These are phyloP conservation scores for Phallusia fumigata DNA, from an alignment of 23 tunicate species.

Conservation along the genomic window DNA sequence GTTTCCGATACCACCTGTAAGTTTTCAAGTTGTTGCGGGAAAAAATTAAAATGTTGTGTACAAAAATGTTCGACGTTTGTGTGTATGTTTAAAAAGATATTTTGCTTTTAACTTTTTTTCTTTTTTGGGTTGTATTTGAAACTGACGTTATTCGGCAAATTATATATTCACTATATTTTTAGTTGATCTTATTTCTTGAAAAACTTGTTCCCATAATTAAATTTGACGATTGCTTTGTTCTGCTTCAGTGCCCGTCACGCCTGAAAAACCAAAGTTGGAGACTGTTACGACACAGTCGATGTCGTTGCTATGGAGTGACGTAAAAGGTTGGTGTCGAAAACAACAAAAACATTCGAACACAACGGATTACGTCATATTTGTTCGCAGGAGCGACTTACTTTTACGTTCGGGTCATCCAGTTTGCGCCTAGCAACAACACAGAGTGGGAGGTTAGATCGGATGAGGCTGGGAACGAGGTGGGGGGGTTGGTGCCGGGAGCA, in stretches of 20 bases:
- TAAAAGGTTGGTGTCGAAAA: conserved; percentile 40
- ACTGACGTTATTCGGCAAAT: no score
- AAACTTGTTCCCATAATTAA: no score
- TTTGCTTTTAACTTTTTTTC: no score
- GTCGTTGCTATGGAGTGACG: conserved; percentile 46
- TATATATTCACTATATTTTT: no score
- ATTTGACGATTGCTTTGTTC: not conserved
- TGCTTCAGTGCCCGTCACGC: conserved; percentile 62
- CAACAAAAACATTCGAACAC: not conserved
- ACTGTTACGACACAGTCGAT: conserved; percentile 37
- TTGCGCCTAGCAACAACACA: conserved; percentile 8
- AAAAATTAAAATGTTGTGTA: no score
- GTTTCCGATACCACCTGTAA: conserved; percentile 33
- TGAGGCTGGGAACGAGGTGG: conserved; percentile 5
- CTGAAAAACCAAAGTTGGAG: conserved; percentile 34
- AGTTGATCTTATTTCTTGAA: no score
- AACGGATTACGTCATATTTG: not conserved
- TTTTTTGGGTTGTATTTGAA: no score
- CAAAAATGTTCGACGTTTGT: no score
- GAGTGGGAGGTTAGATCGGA: conserved; percentile 21
- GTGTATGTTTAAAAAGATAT: no score
- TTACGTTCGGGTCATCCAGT: conserved; percentile 25
- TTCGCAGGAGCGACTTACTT: conserved; percentile 26
- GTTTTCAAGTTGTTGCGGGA: not conserved
- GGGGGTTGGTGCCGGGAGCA: conserved; percentile 42